Evolutionary conservation across 2,797 vertebrate species (phyloP).

Genomic region (Phalloptychus januarius): DNA sequence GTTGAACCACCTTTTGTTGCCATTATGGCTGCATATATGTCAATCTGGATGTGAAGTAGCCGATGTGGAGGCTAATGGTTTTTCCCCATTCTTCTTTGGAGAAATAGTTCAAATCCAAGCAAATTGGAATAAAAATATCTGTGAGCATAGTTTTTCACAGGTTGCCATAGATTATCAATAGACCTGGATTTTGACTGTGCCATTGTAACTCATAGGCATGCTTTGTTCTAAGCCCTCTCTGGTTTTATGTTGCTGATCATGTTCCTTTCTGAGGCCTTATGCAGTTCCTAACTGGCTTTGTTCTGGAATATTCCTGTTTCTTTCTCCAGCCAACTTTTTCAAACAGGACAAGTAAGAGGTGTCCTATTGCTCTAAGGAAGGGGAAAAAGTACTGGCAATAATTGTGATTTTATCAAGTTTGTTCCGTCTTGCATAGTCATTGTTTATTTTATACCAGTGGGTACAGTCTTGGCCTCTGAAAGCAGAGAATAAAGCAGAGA

Average conservation of each 20-base stretch:
- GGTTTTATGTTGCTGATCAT: neutral
- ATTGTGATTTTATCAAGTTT: neutral
- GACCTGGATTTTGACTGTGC: neutral
- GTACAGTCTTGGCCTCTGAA: neutral
- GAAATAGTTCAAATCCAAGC: neutral
- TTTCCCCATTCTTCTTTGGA: neutral
- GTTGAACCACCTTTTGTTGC: neutral
- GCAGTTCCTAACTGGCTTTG: neutral
- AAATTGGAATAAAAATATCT: neutral
- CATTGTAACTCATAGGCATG: neutral
- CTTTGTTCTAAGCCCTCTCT: neutral
- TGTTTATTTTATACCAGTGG: neutral
- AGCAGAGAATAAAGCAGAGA: neutral
- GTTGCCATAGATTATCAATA: neutral
- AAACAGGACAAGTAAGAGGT: neutral
- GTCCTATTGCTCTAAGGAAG: neutral
- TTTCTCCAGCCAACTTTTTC: neutral
- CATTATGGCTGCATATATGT: neutral
- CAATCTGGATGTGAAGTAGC: no score
- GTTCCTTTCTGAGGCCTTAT: neutral
- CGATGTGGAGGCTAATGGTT: neutral
- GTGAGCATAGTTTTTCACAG: neutral
- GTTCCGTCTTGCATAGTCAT: neutral
- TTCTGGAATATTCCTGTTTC: neutral
- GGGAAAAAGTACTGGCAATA: neutral